Evolutionary conservation across 2,113 vertebrate genomes (phyloP).

Genomic region (Colistium nudipinnis): DNA sequence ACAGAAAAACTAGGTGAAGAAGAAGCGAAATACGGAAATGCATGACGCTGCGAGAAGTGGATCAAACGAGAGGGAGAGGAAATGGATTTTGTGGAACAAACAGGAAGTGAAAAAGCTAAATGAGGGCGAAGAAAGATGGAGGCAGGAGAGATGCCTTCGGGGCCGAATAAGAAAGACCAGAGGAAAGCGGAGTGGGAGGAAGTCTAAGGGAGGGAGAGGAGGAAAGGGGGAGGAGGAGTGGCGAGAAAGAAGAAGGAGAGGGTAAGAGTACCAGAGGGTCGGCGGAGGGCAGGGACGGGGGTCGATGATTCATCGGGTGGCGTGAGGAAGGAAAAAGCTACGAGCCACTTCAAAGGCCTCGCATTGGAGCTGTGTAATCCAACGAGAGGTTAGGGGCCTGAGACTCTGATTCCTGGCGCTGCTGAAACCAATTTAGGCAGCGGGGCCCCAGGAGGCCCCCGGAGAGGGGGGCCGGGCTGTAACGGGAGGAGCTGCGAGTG

Average conservation of each 20-base stretch:
- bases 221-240: slow-evolving; percentile 17
- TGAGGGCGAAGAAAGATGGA: slow-evolving; percentile 11
- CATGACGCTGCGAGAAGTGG: slow-evolving; percentile 33
- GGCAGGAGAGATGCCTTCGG: slow-evolving; percentile 1
- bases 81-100: slow-evolving; percentile 24
- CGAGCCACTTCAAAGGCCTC: slow-evolving; percentile 74
- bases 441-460: slow-evolving; percentile 54
- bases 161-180: slow-evolving; percentile 17
- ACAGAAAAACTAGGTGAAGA: slow-evolving; percentile 31
- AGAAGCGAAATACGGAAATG: slow-evolving; percentile 17
- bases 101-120: slow-evolving; percentile 12
- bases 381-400: slow-evolving; percentile 63
- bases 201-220: slow-evolving; percentile 33
- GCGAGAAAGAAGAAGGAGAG: slow-evolving; percentile 33
- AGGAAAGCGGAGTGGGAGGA: slow-evolving; percentile 12
- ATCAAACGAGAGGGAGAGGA: slow-evolving; percentile 35
- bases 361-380: slow-evolving; percentile 74
- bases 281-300: slow-evolving; percentile 48
- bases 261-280: slow-evolving; percentile 20
- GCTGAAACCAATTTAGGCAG: slow-evolving; percentile 75
- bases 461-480: slow-evolving; percentile 56
- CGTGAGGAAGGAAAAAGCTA: slow-evolving; percentile 71
- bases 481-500: slow-evolving; percentile 77
- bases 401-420: slow-evolving; percentile 60
- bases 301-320: slow-evolving; percentile 62